These are phyloP conservation scores for Solea senegalensis DNA, from an alignment of 2,113 vertebrate species.

Conservation along the genomic window DNA sequence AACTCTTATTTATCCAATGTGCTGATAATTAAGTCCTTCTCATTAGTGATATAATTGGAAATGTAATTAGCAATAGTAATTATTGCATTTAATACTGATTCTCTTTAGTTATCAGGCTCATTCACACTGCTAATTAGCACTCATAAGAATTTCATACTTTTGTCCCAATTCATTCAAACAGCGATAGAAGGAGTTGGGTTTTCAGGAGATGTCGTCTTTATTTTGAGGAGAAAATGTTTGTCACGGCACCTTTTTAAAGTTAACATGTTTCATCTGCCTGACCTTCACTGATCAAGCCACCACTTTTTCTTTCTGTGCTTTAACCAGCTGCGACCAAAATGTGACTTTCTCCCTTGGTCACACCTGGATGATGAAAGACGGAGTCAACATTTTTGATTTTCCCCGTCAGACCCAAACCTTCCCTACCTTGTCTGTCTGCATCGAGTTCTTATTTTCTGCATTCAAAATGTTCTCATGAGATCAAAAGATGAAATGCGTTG, in stretches of 20 bases:
- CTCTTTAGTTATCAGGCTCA: slow-evolving; percentile 78
- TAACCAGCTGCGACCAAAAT: neutral
- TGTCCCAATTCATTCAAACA: slow-evolving; percentile 63
- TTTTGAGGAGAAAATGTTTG: slow-evolving; percentile 2
- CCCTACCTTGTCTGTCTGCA: slow-evolving; percentile 9
- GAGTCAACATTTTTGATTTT: neutral
- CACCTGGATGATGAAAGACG: slow-evolving; percentile 20
- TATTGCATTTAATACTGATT: slow-evolving; percentile 82
- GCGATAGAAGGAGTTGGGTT: neutral
- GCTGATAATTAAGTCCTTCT: slow-evolving; percentile 78
- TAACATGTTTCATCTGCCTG: slow-evolving; percentile 9
- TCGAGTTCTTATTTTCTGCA: neutral
- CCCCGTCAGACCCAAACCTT: neutral
- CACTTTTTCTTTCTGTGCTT: neutral
- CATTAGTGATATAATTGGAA: slow-evolving; percentile 85
- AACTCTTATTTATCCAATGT: slow-evolving; percentile 76
- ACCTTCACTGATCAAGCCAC: neutral
- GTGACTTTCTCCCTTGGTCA: neutral
- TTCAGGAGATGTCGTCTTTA: neutral
- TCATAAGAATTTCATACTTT: slow-evolving; percentile 72
- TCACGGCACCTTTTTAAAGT: neutral
- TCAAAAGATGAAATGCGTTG: neutral
- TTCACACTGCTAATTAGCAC: slow-evolving; percentile 77
- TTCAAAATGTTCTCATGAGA: neutral
- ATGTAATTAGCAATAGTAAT: slow-evolving; percentile 84